Evolutionary conservation across 2,113 vertebrate species (phyloP), one percentile per base, ranked within the genome.

Genomic region (Sander vitreus): DNA sequence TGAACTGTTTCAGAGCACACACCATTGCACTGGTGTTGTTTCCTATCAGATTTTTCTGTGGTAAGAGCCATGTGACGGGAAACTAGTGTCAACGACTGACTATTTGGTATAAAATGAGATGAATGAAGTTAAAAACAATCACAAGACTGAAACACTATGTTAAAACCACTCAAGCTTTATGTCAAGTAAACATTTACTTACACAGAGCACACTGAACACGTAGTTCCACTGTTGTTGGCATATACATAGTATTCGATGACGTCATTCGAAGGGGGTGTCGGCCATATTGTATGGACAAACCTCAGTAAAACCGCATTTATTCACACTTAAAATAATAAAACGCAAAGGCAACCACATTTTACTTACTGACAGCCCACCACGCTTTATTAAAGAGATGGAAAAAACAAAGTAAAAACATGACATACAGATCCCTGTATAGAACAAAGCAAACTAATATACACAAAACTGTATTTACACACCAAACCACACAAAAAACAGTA

Each of bases 311-410:
- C 10, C 10, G 2, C 39, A 43, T 43, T 43, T 11, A 43, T 10
- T 11, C 75, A 76, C 30, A 69, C 3, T 53, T 12, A 57, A 58
- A 78, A 50, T 11, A 76, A 51, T 23, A 30, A 63, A 80, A 72
- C 19, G 66, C 71, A 76, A 30, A 72, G 27, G 1, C 33, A 57
- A 55, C 27, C 21, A 53, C 5, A 21, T 47, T 69, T 68, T 58
- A 64, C 68, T 55, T 58, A 64, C 68, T 57, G 73, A 75, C 23
- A 16, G 63, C 65, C 72, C 62, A 80, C 45, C 78, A 86, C 27
- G 0, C 73, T 91, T 90, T 90, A 89, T 82, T 85, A 48, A 60
- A 88, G 72, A 85, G 69, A 77, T 50, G 67, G 36, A 75, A 65
- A 75, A 81, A 76, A 78, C 57, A 66, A 51, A 72, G 69, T 81